Percentiles rank a stretch among this genome's conserved stretches.
Evolutionary conservation across 2,113 vertebrate genomes (phyloP).

Genomic region (Gavialis gangeticus): DNA sequence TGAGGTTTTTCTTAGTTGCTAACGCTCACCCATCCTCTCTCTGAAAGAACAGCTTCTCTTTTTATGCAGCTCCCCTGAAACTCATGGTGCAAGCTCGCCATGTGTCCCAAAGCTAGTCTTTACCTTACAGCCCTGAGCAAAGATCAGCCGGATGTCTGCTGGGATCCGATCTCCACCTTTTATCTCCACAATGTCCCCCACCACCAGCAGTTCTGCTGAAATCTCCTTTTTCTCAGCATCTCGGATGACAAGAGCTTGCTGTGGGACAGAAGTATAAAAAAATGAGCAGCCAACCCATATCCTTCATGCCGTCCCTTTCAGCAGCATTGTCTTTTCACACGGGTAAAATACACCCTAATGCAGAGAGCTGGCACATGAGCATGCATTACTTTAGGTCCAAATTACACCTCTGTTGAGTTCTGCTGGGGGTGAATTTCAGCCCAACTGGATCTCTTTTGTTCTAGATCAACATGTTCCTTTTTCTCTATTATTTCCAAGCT

Average conservation of each 20-base stretch:
- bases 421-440: accelerated
- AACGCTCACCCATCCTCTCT: accelerated
- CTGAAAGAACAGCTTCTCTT: accelerated
- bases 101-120: neutral
- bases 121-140: slow-evolving; percentile 83
- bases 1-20: accelerated
- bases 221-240: slow-evolving; percentile 80
- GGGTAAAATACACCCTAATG: neutral
- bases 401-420: neutral
- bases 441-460: neutral
- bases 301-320: too few species aligned
- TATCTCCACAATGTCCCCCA: slow-evolving; percentile 84
- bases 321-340: too few species aligned
- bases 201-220: slow-evolving; percentile 81
- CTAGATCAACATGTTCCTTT: neutral
- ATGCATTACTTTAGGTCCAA: too few species aligned
- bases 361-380: neutral
- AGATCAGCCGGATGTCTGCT: slow-evolving; percentile 81
- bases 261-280: neutral
- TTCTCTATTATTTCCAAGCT: neutral
- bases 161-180: slow-evolving; percentile 86
- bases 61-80: neutral
- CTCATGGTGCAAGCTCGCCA: neutral
- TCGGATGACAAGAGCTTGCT: slow-evolving; percentile 85
- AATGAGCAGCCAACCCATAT: neutral